A percentile compares a stretch with the other conserved stretches of the same genome.
Evolutionary conservation across 2,113 vertebrate species (phyloP).

Genomic region (Catharus fuscescens): DNA sequence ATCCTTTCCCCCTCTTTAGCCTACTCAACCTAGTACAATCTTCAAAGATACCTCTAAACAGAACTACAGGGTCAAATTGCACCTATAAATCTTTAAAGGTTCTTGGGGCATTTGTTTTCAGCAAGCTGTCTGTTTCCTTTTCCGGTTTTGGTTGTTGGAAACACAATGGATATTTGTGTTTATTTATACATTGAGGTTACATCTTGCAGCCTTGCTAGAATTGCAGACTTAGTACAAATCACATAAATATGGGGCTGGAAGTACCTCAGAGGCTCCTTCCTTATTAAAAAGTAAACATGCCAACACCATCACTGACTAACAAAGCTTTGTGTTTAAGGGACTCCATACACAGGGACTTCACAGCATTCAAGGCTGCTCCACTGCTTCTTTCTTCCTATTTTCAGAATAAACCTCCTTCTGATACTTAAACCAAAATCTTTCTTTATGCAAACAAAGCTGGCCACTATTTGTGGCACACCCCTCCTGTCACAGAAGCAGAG

Average conservation of each 20-base stretch:
- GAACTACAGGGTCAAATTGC: neutral
- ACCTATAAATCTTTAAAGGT: neutral
- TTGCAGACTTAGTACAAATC: neutral
- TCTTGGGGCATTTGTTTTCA: neutral
- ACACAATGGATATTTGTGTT: neutral
- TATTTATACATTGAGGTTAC: neutral
- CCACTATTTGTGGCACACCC: neutral
- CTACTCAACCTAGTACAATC: neutral
- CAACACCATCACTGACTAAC: neutral
- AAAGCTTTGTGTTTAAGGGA: neutral
- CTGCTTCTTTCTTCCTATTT: neutral
- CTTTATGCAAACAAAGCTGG: neutral
- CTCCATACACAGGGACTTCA: neutral
- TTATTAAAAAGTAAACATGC: neutral
- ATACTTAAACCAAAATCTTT: slow-evolving; percentile 11
- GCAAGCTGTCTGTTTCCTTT: neutral
- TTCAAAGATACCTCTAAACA: neutral
- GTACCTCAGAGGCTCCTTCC: neutral
- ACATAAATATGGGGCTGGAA: neutral
- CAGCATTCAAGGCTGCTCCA: neutral
- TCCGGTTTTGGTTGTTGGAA: neutral
- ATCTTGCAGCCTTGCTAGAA: neutral
- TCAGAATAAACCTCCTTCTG: slow-evolving; percentile 15
- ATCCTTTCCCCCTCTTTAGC: neutral
- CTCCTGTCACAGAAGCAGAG: neutral